Evolutionary conservation across 2,113 vertebrate species (phyloP).

Genomic region (Castor canadensis): DNA sequence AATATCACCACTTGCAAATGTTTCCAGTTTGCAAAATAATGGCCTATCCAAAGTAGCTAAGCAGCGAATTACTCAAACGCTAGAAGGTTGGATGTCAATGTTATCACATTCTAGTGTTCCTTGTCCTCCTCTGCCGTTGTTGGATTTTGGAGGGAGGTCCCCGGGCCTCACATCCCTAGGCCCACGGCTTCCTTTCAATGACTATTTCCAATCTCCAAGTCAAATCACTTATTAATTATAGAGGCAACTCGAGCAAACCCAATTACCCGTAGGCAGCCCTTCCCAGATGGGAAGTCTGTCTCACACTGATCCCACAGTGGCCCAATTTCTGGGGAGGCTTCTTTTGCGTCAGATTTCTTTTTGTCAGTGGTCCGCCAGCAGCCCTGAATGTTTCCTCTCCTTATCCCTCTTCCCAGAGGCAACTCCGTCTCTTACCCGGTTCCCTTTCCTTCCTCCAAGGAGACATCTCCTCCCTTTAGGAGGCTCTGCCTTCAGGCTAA

Average conservation of each 20-base stretch:
- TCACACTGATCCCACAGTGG: slow-evolving; percentile 73
- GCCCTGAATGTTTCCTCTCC: slow-evolving; percentile 6
- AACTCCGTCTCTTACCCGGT: slow-evolving; percentile 47
- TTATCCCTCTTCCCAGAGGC: slow-evolving; percentile 19
- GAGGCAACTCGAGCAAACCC: slow-evolving; percentile 84
- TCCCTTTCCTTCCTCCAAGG: slow-evolving; percentile 28
- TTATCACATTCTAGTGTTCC: slow-evolving; percentile 85
- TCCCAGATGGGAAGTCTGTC: slow-evolving; percentile 83
- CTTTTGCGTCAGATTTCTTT: slow-evolving; percentile 48
- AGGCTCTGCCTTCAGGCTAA: slow-evolving; percentile 74
- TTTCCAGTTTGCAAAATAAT: slow-evolving; percentile 90
- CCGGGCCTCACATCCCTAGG: slow-evolving; percentile 76
- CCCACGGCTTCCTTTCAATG: slow-evolving; percentile 83
- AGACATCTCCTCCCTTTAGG: slow-evolving; percentile 57
- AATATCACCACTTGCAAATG: slow-evolving; percentile 89
- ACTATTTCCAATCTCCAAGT: slow-evolving; percentile 88
- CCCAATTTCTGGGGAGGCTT: slow-evolving; percentile 74
- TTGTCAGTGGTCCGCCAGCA: slow-evolving; percentile 12
- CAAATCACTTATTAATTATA: slow-evolving; percentile 90
- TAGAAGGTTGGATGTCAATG: slow-evolving; percentile 88
- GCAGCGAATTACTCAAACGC: slow-evolving; percentile 89
- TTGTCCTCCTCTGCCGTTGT: slow-evolving; percentile 79
- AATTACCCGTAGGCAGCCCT: slow-evolving; percentile 84
- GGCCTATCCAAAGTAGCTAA: slow-evolving; percentile 89
- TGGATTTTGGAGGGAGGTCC: slow-evolving; percentile 78